phyloP scores from a whole-genome alignment of 1,140 invertebrate genomes.

The Tribolium castaneum region DNA sequence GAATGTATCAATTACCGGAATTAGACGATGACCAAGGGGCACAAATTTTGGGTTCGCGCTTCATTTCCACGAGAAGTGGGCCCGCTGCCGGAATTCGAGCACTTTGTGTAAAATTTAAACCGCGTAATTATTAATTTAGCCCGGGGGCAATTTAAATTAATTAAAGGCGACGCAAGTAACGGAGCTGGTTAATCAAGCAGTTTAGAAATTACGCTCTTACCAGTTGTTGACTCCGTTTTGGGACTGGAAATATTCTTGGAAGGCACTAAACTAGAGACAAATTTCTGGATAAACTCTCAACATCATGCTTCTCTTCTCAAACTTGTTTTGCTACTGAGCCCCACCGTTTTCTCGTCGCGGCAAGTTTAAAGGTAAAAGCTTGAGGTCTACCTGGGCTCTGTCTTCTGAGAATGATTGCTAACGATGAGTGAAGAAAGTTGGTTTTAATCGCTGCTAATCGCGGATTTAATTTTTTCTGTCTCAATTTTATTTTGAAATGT shows the following conservation, averaged over 20 bases:
- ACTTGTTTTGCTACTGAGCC: constrained; percentile 53
- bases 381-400: background rate
- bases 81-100: background rate
- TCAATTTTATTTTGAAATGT: background rate
- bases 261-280: constrained; percentile 32
- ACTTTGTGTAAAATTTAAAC: constrained; percentile 14
- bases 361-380: constrained; percentile 45
- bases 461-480: background rate
- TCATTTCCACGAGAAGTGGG: background rate
- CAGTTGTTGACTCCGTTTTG: background rate
- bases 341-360: constrained; percentile 45
- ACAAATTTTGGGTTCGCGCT: too few relatives aligned
- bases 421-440: background rate
- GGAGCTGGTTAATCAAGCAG: background rate
- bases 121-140: constrained; percentile 41
- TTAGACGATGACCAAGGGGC: too few relatives aligned
- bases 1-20: background rate
- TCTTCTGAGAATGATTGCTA: background rate
- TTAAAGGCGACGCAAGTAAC: background rate
- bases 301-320: constrained; percentile 47
- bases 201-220: constrained; percentile 24
- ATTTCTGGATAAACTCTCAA: constrained; percentile 43
- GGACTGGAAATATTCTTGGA: constrained; percentile 23
- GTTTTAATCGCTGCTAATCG: too few relatives aligned
- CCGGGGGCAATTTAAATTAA: constrained; percentile 38